Base-by-base conservation (phyloP, 2,888 invertebrate genomes). In the Pterobdella sp. region DNA sequence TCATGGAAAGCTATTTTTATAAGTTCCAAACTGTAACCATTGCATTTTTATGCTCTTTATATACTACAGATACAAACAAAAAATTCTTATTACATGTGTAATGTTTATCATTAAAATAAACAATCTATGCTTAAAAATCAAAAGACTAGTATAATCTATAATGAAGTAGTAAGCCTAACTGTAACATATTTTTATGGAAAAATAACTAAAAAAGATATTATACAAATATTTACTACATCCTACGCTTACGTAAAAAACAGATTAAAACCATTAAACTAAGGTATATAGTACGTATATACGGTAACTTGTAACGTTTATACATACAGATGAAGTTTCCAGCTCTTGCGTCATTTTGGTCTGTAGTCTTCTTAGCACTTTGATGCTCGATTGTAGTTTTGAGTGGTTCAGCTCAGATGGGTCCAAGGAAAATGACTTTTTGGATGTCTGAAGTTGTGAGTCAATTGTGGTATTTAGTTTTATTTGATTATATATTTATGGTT, bases 291-390 rank as follows among this genome's bases (percentile, higher is more conserved):
- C n/a, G n/a, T n/a, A n/a, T n/a, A n/a, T n/a, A n/a, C n/a, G n/a
- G n/a, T n/a, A n/a, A n/a, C n/a, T n/a, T n/a, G n/a, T n/a, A n/a
- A 42, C 42, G 18, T 14, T 14, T 18, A 18, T 26, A 7, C 60
- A 3, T 56, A 56, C 60, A 4, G 18, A 26, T 4, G 60, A 56
- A 4, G 18, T 56, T 7, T 56, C 60, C 4, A 56, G 60, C 26
- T 56, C 60, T 56, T 56, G 60, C 26, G 60, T n/a, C 7, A 56
- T n/a, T 56, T n/a, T 56, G 14, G 60, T 26, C 60, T 56, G 60
- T 26, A 56, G n/a, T 26, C 60, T 56, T 3, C 60, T 4, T 22
- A 56, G 18, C 10, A 56, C 60, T 22, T 26, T 7, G 60, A 56
- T 56, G 60, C 60, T 56, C n/a, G 60, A 56, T 26, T 56, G 60